phyloP scores from a whole-genome alignment of 2,797 vertebrate species.

The Liparis tanakae region DNA sequence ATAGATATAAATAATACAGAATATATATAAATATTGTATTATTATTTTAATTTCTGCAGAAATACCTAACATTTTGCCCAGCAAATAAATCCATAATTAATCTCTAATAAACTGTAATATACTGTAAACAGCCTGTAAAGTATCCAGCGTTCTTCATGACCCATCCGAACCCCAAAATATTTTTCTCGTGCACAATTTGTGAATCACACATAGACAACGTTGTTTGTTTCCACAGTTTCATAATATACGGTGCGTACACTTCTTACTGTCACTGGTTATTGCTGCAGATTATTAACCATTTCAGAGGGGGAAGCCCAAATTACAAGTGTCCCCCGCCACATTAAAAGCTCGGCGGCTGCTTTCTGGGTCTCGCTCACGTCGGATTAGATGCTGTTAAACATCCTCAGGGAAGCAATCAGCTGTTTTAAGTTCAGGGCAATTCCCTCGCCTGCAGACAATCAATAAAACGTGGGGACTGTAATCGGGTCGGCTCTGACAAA shows the following conservation, averaged over 20 bases:
- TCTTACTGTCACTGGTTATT: conserved; percentile 1
- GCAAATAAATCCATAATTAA: background rate
- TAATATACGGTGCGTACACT: background rate
- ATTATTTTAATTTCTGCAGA: too few relatives aligned
- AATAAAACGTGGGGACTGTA: conserved; percentile 70
- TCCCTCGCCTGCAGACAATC: conserved; percentile 67
- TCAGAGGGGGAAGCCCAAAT: conserved; percentile 17
- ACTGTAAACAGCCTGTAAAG: background rate
- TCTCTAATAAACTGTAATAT: background rate
- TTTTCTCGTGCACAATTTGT: background rate
- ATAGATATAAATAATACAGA: too few relatives aligned
- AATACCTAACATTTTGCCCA: background rate
- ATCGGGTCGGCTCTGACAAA: conserved; percentile 75
- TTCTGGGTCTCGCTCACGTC: conserved; percentile 27
- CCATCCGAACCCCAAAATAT: background rate
- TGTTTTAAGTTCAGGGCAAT: conserved; percentile 75
- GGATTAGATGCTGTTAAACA: conserved; percentile 71
- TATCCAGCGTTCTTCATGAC: background rate
- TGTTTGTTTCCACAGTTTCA: conserved; percentile 2
- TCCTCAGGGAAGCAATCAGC: conserved; percentile 73
- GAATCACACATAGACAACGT: background rate
- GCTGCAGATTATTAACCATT: conserved; percentile 9
- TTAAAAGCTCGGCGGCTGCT: conserved; percentile 36
- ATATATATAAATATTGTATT: too few relatives aligned
- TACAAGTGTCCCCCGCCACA: conserved; percentile 47